Conservation (phyloP, 2,888 invertebrate genomes). For the Corbicula japonica region DNA sequence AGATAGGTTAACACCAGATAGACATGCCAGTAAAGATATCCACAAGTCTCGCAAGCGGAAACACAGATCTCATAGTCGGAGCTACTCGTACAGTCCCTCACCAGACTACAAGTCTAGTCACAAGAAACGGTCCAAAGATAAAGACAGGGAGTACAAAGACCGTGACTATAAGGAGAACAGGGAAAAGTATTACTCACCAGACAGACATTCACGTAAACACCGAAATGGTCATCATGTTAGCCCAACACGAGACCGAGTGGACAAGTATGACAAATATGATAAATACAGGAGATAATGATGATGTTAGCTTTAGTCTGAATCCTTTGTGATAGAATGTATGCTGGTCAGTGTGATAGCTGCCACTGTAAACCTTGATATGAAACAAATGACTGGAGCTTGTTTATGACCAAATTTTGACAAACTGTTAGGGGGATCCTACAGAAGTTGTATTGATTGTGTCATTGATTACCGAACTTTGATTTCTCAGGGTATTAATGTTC, state of each 20-base stretch:
- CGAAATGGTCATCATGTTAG: constrained; percentile 75
- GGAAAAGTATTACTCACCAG: constrained; percentile 71
- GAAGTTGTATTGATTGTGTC: too few species aligned
- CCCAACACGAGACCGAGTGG: constrained; percentile 68
- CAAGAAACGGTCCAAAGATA: constrained; percentile 70
- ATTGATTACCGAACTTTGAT: too few species aligned
- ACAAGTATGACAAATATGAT: constrained; percentile 62
- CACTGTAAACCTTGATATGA: too few species aligned
- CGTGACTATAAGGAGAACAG: constrained; percentile 64
- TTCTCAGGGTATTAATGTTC: too few species aligned
- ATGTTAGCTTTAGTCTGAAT: constrained; percentile 3
- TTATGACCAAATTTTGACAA: too few species aligned
- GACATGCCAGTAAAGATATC: constrained; percentile 65
- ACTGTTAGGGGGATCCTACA: too few species aligned
- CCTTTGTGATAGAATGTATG: too few species aligned
- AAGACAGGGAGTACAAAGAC: constrained; percentile 64
- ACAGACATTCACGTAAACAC: constrained; percentile 72
- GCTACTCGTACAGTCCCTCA: constrained; percentile 69
- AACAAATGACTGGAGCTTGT: too few species aligned
- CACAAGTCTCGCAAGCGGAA: constrained; percentile 76
- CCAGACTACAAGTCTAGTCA: constrained; percentile 64
- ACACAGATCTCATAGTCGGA: constrained; percentile 69
- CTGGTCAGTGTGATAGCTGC: too few species aligned
- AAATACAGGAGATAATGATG: constrained; percentile 49
- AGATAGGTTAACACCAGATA: constrained; percentile 70